These are phyloP conservation scores for Lonchura striata DNA, from an alignment of 2,113 vertebrate genomes.

Conservation along the genomic window DNA sequence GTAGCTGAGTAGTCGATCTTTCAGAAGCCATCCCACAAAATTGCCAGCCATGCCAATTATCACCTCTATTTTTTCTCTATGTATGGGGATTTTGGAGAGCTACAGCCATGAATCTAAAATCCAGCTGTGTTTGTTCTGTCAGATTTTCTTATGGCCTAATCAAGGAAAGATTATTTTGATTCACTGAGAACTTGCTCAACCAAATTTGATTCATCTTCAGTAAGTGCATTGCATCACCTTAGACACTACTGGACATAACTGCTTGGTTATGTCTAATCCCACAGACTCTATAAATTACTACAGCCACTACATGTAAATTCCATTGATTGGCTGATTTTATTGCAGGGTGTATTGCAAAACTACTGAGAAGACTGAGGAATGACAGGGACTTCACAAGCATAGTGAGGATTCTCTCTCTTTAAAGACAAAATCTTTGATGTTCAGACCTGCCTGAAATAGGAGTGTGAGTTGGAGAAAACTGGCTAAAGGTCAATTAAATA, in stretches of 20 bases:
- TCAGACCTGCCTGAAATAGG: neutral
- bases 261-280: neutral
- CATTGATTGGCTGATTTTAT: neutral
- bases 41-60: neutral
- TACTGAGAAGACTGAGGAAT: neutral
- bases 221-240: neutral
- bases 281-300: neutral
- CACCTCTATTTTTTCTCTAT: neutral
- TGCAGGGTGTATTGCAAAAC: neutral
- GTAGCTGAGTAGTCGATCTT: neutral
- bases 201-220: neutral
- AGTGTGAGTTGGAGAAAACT: neutral
- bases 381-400: neutral
- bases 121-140: neutral
- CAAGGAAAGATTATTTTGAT: neutral
- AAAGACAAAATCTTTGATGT: slow-evolving; percentile 11
- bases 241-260: neutral
- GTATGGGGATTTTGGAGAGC: neutral
- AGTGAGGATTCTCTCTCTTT: neutral
- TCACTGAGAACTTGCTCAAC: neutral
- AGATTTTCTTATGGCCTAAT: neutral
- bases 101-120: neutral
- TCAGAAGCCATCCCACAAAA: neutral
- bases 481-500: neutral
- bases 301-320: neutral